Conservation (phyloP, 2,888 invertebrate genomes). For the Myopa testacea region DNA sequence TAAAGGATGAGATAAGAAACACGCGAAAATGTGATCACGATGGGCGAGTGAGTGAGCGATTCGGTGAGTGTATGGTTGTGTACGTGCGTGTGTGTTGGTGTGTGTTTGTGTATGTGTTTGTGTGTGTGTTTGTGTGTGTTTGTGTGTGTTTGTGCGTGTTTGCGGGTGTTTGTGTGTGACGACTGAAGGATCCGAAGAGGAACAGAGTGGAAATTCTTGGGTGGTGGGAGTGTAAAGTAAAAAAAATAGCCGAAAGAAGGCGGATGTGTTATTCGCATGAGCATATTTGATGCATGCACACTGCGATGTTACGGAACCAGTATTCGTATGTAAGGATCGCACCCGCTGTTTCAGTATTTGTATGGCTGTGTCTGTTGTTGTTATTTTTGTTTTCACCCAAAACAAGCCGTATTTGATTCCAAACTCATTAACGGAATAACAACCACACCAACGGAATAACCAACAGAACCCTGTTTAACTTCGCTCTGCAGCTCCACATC, state of each 20-base stretch:
- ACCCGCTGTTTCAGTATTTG: too few species aligned
- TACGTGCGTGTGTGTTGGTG: not conserved
- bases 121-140: not conserved
- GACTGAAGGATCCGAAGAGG: not conserved
- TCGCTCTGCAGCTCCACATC: not conserved
- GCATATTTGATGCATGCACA: not conserved
- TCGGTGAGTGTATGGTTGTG: not conserved
- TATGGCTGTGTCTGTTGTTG: not conserved
- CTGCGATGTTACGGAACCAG: not conserved
- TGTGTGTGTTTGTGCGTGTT: not conserved
- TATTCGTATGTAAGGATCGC: not conserved
- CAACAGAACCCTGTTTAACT: not conserved
- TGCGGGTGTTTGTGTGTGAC: not conserved
- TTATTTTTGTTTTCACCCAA: not conserved
- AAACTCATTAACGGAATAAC: slow-evolving; percentile 29
- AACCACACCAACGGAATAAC: not conserved
- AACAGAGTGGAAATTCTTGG: not conserved
- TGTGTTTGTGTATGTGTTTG: not conserved
- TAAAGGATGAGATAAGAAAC: slow-evolving; percentile 12
- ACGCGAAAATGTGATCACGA: slow-evolving; percentile 1
- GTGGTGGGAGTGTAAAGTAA: not conserved
- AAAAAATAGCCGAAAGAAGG: not conserved
- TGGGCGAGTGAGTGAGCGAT: not conserved
- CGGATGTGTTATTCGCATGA: not conserved
- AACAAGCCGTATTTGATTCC: slow-evolving; percentile 26